Conservation (phyloP, 2,797 vertebrate genomes). For the Helostoma temminkii region DNA sequence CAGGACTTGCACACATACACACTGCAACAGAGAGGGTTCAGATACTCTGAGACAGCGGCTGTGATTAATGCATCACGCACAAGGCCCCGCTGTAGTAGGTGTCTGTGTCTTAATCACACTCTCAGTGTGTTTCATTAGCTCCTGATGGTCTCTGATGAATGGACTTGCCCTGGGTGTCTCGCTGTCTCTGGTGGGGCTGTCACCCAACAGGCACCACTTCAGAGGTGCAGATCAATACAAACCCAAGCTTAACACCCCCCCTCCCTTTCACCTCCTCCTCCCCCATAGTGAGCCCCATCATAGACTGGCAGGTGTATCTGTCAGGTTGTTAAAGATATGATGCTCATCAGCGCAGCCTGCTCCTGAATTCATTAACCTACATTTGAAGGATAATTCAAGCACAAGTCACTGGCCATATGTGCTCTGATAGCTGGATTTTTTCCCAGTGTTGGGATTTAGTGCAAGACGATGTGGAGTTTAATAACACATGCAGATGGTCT, state of each 20-base stretch:
- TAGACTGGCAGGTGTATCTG: constrained; percentile 77
- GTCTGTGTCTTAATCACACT: constrained; percentile 82
- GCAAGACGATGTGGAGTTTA: constrained; percentile 63
- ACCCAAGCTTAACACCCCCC: background rate
- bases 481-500: constrained; percentile 78
- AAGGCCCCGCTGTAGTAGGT: constrained; percentile 63
- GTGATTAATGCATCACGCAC: constrained; percentile 81
- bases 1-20: constrained; percentile 37
- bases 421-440: constrained; percentile 79
- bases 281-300: constrained; percentile 10
- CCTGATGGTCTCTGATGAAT: constrained; percentile 78
- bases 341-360: constrained; percentile 66
- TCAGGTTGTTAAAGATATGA: constrained; percentile 73
- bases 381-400: constrained; percentile 81
- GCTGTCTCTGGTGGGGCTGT: constrained; percentile 42
- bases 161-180: constrained; percentile 61
- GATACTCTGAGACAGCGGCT: constrained; percentile 53
- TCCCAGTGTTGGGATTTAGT: constrained; percentile 80
- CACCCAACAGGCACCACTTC: constrained; percentile 48
- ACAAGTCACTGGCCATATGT: constrained; percentile 76
- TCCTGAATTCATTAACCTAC: constrained; percentile 86
- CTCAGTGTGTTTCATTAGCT: constrained; percentile 84
- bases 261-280: background rate
- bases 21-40: constrained; percentile 47
- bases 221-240: constrained; percentile 56